Conservation (phyloP, 53 echinoderm and acorn worm species). For the Echinometra lucunter region DNA sequence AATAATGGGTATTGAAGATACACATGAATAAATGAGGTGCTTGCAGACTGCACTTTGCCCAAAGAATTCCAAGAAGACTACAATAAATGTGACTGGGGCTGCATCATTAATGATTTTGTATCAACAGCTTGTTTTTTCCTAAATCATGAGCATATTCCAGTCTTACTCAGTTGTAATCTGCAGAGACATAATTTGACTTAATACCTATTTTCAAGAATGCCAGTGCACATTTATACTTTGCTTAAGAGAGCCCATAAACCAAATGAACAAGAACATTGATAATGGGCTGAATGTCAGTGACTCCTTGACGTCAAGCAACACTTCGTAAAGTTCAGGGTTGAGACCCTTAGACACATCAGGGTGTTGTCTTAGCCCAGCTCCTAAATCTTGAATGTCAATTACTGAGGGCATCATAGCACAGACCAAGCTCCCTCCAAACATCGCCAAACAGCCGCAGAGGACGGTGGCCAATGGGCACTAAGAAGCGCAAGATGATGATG, state of each 20-base stretch:
- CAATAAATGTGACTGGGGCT: not conserved
- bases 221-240: not conserved
- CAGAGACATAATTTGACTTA: not conserved
- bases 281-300: constrained; percentile 41
- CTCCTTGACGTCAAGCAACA: constrained; percentile 40
- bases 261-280: not conserved
- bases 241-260: not conserved
- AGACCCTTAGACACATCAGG: constrained; percentile 50
- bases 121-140: not conserved
- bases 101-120: not conserved
- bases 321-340: constrained; percentile 32
- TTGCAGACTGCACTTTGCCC: not conserved
- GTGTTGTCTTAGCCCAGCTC: constrained; percentile 53
- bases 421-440: constrained; percentile 47
- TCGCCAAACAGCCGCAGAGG: constrained; percentile 27
- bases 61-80: not conserved
- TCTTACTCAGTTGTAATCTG: not conserved
- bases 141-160: not conserved
- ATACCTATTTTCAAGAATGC: not conserved
- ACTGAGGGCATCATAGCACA: constrained; percentile 43
- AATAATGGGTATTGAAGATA: not conserved
- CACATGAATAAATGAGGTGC: not conserved
- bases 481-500: constrained; percentile 42
- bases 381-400: constrained; percentile 58
- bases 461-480: not conserved